Base-by-base conservation (phyloP, 2,113 vertebrate species). In the Varanus salvator region DNA sequence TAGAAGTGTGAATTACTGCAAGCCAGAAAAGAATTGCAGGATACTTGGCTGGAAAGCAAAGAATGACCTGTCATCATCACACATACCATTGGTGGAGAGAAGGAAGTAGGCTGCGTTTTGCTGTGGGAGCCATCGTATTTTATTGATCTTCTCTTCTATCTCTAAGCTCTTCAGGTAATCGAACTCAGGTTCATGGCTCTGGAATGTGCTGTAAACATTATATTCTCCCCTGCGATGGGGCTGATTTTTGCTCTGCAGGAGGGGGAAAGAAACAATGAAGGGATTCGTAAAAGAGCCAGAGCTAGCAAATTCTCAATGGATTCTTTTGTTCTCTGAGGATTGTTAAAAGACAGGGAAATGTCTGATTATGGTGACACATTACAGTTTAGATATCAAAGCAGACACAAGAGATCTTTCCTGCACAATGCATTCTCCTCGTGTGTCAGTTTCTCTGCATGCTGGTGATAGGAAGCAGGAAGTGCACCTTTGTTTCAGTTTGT, bases 151-250 rank as follows among this genome's bases (percentile, higher is more conserved):
- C 97, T 99, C 99, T 96, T 99, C 98, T 0, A 99, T 99, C 96
- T 99, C 98, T 96, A 99, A 95, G 92, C 98, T 99, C 97, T 99
- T 99, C 98, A 99, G 97, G 98, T 99, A 99, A 98, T 99, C 98
- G 95, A 99, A 99, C 97, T 99, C 98, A 0, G 98, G 98, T 96
- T 99, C 98, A 91, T 99, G 98, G 97, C 98, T 99, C 98, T 99
- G 98, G 97, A 99, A 99, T 96, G 98, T 99, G 98, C 98, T 99
- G 98, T 99, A 99, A 97, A 99, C 98, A 97, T 99, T 99, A 97
- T 99, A 99, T 97, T 99, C 98, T 92, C 98, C 98, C 94, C 98
- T 89, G 84, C 98, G 98, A 87, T 99, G 98, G 93, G 98, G 97
- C 96, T 99, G 98, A 94, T 98, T 98, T 96, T 99, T 99, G 97